Base-by-base conservation (phyloP, 1,140 invertebrate genomes). In the Cyclina sinensis region DNA sequence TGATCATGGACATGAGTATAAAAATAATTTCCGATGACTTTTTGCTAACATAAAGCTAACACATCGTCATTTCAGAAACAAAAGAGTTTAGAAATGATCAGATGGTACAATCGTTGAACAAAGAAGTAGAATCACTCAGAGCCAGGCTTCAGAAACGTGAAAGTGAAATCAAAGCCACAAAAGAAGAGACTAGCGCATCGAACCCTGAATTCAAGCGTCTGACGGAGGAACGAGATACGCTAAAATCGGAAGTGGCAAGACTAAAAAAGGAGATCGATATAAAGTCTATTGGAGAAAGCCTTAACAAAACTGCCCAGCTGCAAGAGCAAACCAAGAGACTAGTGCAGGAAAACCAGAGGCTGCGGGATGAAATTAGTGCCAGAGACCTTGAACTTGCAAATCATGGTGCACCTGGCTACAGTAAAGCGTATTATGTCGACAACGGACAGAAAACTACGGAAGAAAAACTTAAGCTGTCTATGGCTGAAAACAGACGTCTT, bases 321-420 rank as follows among this genome's bases (percentile, higher is more conserved):
- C 74, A 80, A 51, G 85, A 87, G 32, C 85, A 87, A 46, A 87
- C 70, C 30, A 57, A 59, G 32, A 51, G 85, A 46, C n/a, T 87
- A 27, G 37, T 21, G 30, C 48, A 48, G 48, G 85, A 87, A 65
- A 87, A 87, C 32, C 76, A 79, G 16, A 73, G 85, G 11, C 85
- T 87, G 24, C 54, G 85, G 37, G 85, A 87, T 9, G 85, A 87
- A 54, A 70, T 87, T 5, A 80, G 32, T 70, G 46, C 35, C 4
- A 79, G 76, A 54, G 85, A 80, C 39, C 24, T 80, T 21, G 54
- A 80, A 79, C 46, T 87, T 11, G 57, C 74, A 0, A 30, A 51
- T 27, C 85, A 48, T 5, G 59, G 59, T 1, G 43, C 74, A 27
- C 37, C 54, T 37, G 85, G 85, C 27, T 87, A 87, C 32, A 76